A percentile compares a stretch with the other conserved stretches of the same genome.
phyloP scores from a whole-genome alignment of 1,140 invertebrate genomes.

The Anastrepha ludens region DNA sequence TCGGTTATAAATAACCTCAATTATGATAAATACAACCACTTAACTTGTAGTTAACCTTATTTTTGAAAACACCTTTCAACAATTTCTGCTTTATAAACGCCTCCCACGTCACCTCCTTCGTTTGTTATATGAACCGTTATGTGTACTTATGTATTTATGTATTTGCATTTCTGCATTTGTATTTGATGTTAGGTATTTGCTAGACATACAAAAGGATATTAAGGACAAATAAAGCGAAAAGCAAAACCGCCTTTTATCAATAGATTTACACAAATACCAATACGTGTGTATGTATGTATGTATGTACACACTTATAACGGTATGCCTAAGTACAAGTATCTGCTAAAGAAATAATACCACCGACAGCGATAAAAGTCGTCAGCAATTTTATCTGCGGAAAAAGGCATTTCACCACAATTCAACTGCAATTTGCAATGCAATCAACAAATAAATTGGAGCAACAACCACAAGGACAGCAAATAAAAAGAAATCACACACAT shows the following conservation, averaged over 20 bases:
- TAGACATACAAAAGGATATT: background rate
- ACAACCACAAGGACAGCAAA: constrained; percentile 19
- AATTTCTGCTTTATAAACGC: too few relatives aligned
- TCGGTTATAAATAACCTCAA: background rate
- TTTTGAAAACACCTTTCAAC: background rate
- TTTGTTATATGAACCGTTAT: background rate
- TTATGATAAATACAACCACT: constrained; percentile 5
- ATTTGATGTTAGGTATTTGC: background rate
- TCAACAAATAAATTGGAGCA: constrained; percentile 54
- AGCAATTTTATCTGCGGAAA: constrained; percentile 24
- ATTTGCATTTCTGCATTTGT: too few relatives aligned
- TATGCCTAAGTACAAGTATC: background rate
- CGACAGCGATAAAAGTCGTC: constrained; percentile 38
- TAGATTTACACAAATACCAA: too few relatives aligned
- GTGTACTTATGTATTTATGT: too few relatives aligned
- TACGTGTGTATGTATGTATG: background rate
- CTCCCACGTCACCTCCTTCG: too few relatives aligned
- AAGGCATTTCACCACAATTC: constrained; percentile 53
- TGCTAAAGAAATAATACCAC: constrained; percentile 16
- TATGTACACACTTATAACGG: background rate
- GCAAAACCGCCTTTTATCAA: too few relatives aligned
- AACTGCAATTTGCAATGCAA: constrained; percentile 55
- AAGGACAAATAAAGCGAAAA: background rate
- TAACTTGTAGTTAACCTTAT: background rate
- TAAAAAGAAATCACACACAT: background rate